phyloP scores from a whole-genome alignment of 2,797 vertebrate genomes.

The Cuniculus paca region DNA sequence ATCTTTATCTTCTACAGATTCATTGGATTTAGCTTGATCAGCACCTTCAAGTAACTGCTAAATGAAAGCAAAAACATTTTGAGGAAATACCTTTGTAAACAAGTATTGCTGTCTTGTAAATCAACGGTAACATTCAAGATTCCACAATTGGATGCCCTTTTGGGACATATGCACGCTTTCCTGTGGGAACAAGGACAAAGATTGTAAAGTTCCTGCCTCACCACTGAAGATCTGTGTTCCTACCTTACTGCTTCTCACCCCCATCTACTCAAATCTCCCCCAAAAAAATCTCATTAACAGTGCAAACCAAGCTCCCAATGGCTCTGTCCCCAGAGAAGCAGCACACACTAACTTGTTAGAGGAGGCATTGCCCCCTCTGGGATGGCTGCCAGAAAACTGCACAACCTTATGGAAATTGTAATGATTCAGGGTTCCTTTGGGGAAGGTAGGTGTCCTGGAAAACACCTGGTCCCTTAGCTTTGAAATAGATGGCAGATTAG shows the following conservation, averaged over 20 bases:
- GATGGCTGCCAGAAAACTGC: constrained; percentile 82
- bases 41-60: constrained; percentile 30
- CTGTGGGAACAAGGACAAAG: not conserved
- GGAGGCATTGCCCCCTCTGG: constrained; percentile 70
- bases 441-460: constrained; percentile 77
- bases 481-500: constrained; percentile 64
- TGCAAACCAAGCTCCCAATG: constrained; percentile 44
- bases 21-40: constrained; percentile 4
- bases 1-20: not conserved
- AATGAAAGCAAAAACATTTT: constrained; percentile 44
- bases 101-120: constrained; percentile 15
- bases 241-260: not conserved
- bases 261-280: too few relatives aligned
- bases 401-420: constrained; percentile 81
- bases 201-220: not conserved
- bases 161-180: not conserved
- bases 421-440: constrained; percentile 72
- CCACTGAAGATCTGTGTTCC: not conserved
- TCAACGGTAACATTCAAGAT: not conserved
- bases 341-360: constrained; percentile 65
- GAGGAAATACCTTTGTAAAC: constrained; percentile 56
- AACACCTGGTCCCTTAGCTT: constrained; percentile 79
- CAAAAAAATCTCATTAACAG: constrained; percentile 65
- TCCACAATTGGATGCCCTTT: not conserved
- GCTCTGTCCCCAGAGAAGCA: constrained; percentile 66